Base-by-base conservation (phyloP, 2,113 vertebrate genomes). In the Cygnus buccinator region DNA sequence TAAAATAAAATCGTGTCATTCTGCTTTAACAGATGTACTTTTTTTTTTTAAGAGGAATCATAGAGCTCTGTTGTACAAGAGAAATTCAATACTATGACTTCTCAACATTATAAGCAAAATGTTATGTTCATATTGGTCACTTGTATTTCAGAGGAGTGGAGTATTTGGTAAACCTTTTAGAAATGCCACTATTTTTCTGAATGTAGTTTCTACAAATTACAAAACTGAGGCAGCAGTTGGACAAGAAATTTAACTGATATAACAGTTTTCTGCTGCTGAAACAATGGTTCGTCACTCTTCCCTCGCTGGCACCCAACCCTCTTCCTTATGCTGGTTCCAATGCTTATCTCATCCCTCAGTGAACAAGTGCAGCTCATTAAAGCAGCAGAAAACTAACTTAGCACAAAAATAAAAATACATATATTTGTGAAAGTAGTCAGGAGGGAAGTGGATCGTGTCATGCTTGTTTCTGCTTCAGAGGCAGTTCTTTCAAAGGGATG, bases 1-100 rank as follows among this genome's bases (percentile, higher is more conserved):
- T 28, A 75, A 61, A 62, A 57, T 28, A 62, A 39, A 39, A 41
- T 68, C 1, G 0, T 71, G 55, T 70, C 0, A 0, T 89, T 90
- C 41, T 86, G 41, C 61, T 88, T 86, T 94, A 37, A 62, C 21
- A 44, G 74, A 54, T 3, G 0, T 48, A 19, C n/a, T 92, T 54
- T 5, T 41, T 78, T 90, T 90, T 86, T 19, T 1, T 39, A 78
- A 67, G 61, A 84, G 41, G 14, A 89, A 31, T 71, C 46, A 4
- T 43, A 37, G 52, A 73, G 12, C 26, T 82, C 52, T 75, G 13
- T 80, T 59, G 46, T 65, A 26, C 10, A 44, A 66, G 37, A 73
- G 54, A 65, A 80, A 62, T 39, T 65, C 18, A 57, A 2, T 52
- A 15, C 8, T 70, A 0, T 28, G 37, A 37, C 19, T 92, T 16